These are phyloP conservation scores for Sinocyclocheilus maitianheensis DNA, from an alignment of 2,113 vertebrate species.

Conservation along the genomic window DNA sequence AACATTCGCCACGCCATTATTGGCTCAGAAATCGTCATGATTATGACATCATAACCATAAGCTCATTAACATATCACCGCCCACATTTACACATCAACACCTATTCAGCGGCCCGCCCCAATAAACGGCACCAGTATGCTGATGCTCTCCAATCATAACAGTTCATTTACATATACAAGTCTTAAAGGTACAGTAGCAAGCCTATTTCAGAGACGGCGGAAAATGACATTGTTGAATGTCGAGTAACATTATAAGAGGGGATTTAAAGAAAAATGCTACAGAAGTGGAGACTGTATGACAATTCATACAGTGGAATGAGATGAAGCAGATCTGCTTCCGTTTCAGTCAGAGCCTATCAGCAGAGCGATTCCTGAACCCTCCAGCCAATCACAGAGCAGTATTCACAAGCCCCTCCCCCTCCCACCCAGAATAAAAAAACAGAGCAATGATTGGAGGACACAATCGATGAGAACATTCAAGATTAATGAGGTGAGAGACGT, in stretches of 20 bases:
- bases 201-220: background rate
- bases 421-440: background rate
- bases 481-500: conserved; percentile 44
- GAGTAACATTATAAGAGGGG: background rate
- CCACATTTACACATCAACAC: background rate
- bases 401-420: conserved; percentile 4
- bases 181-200: conserved; percentile 32
- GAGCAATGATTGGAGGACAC: conserved; percentile 12
- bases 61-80: conserved; percentile 2
- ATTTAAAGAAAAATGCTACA: conserved; percentile 5
- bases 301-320: background rate
- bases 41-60: background rate
- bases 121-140: background rate
- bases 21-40: background rate
- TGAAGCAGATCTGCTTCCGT: conserved; percentile 20
- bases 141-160: conserved; percentile 3
- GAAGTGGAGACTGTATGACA: background rate
- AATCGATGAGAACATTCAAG: conserved; percentile 9
- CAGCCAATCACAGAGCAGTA: conserved; percentile 48
- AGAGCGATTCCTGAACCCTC: background rate
- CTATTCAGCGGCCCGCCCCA: background rate
- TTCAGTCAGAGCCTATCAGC: conserved; percentile 31
- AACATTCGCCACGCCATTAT: background rate
- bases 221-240: background rate
- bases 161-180: conserved; percentile 2